phyloP scores from a whole-genome alignment of 2,888 invertebrate species.

The Silvanus unidentatus region DNA sequence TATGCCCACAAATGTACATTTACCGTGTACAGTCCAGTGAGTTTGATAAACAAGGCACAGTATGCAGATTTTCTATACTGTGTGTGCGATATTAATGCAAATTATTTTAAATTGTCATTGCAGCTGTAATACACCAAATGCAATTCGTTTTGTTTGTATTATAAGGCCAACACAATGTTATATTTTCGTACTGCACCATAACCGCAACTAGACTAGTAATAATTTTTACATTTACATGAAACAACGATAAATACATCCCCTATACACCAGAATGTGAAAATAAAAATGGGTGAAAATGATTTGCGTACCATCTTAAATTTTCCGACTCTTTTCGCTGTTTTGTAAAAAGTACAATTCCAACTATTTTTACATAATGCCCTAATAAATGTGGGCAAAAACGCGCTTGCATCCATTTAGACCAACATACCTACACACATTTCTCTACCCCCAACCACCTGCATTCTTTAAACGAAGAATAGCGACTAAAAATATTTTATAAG shows the following conservation, averaged over 20 bases:
- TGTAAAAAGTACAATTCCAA: too few species aligned
- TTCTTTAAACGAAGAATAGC: too few species aligned
- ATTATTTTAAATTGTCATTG: conserved; percentile 14
- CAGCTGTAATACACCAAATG: conserved; percentile 7
- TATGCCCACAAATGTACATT: too few species aligned
- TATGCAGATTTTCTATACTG: too few species aligned
- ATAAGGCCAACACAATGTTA: neutral
- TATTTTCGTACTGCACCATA: neutral
- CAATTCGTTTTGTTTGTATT: conserved; percentile 8
- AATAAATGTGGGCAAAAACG: too few species aligned
- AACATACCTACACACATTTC: too few species aligned
- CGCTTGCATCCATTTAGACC: too few species aligned
- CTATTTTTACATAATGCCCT: too few species aligned
- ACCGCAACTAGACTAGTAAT: neutral
- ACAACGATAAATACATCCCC: neutral
- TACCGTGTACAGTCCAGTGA: too few species aligned
- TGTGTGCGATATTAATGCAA: conserved; percentile 11
- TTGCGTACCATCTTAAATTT: neutral
- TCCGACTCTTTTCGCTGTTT: neutral
- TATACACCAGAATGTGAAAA: neutral
- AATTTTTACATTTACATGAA: neutral
- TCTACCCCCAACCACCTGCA: too few species aligned
- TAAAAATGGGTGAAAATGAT: neutral
- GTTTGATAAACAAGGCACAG: too few species aligned
- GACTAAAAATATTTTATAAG: too few species aligned